Conservation (phyloP, 2,113 vertebrate genomes). For the Anguilla japonica region DNA sequence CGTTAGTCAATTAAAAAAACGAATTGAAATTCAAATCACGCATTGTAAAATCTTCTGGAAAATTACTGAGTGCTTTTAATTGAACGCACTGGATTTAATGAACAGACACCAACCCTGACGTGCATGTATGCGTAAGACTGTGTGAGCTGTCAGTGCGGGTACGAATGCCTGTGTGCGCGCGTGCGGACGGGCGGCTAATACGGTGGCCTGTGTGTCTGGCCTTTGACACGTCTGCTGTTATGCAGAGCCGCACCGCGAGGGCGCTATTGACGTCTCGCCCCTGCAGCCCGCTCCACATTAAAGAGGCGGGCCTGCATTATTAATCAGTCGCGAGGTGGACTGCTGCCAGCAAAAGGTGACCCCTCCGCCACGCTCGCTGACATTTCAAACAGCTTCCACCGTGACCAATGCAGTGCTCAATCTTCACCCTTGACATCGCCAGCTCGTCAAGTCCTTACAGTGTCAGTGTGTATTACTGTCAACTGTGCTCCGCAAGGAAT, state of each 20-base stretch:
- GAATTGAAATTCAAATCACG: no score
- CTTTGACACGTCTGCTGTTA: background rate
- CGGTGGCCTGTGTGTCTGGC: background rate
- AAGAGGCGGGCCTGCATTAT: background rate
- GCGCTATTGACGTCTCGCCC: background rate
- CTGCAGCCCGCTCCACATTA: background rate
- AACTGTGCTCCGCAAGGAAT: background rate
- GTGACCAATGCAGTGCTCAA: background rate
- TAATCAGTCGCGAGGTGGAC: background rate
- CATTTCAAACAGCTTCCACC: background rate
- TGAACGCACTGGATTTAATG: no score
- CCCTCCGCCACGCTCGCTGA: background rate
- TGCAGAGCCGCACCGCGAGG: background rate
- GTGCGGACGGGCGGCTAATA: background rate
- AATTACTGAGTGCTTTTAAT: no score
- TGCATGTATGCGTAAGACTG: no score
- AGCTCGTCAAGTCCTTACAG: background rate
- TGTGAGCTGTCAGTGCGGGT: no score
- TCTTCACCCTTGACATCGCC: background rate
- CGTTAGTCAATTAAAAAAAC: no score
- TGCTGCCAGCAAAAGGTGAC: background rate
- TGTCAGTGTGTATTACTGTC: background rate
- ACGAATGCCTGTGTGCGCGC: background rate
- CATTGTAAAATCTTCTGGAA: no score
- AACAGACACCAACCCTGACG: no score